phyloP scores from a whole-genome alignment of 2,797 vertebrate species.

The Hoplostethus atlanticus region DNA sequence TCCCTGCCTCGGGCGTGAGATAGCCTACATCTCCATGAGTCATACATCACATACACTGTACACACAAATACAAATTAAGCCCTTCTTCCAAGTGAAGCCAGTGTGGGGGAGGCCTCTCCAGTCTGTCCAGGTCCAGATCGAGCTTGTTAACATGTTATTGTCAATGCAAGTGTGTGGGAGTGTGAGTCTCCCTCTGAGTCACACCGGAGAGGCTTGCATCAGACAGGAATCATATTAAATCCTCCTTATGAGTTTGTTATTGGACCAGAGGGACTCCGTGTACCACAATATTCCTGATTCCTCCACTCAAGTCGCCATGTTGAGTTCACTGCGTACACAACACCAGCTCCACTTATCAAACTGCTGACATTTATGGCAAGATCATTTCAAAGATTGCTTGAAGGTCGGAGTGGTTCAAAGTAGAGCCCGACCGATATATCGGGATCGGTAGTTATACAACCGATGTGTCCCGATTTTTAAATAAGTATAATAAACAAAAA shows the following conservation, averaged over 20 bases:
- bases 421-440: no score
- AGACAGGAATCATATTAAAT: slow-evolving; percentile 10
- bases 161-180: slow-evolving; percentile 7
- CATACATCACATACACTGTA: slow-evolving; percentile 7
- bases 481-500: no score
- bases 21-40: slow-evolving; percentile 50
- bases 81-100: slow-evolving; percentile 12
- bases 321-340: neutral
- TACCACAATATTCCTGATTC: neutral
- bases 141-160: slow-evolving; percentile 8
- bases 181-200: slow-evolving; percentile 28
- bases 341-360: no score
- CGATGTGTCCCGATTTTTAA: no score
- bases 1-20: slow-evolving; percentile 32
- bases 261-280: neutral
- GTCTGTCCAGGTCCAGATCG: slow-evolving; percentile 25
- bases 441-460: no score
- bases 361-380: neutral
- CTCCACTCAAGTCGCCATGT: neutral
- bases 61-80: slow-evolving; percentile 16
- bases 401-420: neutral
- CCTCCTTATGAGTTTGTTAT: neutral
- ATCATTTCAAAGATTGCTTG: neutral
- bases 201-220: neutral
- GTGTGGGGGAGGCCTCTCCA: slow-evolving; percentile 26